phyloP scores from a whole-genome alignment of 2,113 vertebrate genomes.

The Sapajus apella region DNA sequence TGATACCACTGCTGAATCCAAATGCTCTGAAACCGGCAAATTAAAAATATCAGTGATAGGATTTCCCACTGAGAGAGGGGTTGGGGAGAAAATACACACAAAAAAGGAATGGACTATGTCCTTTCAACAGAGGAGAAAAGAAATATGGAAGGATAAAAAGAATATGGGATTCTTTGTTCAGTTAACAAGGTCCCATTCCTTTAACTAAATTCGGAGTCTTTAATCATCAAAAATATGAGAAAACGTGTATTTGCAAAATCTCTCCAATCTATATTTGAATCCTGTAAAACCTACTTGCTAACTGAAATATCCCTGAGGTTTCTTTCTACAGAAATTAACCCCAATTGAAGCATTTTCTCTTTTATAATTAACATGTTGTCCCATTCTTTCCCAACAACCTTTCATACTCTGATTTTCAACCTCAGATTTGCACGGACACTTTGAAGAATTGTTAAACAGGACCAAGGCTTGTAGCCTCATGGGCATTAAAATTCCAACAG shows the following conservation, averaged over 20 bases:
- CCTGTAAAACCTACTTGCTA: neutral
- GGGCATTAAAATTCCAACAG: constrained; percentile 8
- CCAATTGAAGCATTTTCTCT: neutral
- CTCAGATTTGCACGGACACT: neutral
- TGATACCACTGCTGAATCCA: neutral
- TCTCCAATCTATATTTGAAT: neutral
- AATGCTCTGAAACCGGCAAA: neutral
- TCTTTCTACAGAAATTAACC: constrained; percentile 25
- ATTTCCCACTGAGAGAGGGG: neutral
- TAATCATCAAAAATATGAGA: neutral
- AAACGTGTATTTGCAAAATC: neutral
- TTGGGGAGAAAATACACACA: neutral
- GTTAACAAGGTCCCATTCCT: neutral
- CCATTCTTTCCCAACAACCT: neutral
- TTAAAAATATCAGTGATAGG: neutral
- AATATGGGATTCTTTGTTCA: neutral
- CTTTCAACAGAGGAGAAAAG: neutral
- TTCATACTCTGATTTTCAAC: neutral
- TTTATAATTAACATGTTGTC: neutral
- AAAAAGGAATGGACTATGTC: neutral
- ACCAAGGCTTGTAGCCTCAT: neutral
- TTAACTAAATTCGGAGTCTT: neutral
- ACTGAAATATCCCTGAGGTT: neutral
- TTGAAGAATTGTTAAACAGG: constrained; percentile 24
- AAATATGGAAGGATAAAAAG: neutral